These are phyloP conservation scores for Caenorhabditis wallacei DNA, from an alignment of 2,888 invertebrate genomes.

Conservation along the genomic window DNA sequence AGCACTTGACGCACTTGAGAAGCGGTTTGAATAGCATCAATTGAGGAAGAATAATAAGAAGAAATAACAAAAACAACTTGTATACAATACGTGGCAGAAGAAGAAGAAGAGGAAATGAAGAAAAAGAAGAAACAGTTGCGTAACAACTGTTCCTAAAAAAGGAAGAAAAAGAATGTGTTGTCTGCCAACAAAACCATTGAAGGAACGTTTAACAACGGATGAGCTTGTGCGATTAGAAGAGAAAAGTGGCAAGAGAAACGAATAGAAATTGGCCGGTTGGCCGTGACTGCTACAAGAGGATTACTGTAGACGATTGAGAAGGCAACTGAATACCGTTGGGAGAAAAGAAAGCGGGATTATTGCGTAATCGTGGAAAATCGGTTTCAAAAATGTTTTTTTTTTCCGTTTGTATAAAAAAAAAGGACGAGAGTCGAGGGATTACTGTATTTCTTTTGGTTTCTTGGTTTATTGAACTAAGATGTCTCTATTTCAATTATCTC, in stretches of 20 bases:
- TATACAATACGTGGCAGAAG: slow-evolving; percentile 6
- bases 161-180: background rate
- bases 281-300: slow-evolving; percentile 33
- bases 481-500: too few species aligned
- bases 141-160: slow-evolving; percentile 37
- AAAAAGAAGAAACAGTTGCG: slow-evolving; percentile 21
- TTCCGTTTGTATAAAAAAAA: slow-evolving; percentile 14
- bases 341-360: slow-evolving; percentile 41
- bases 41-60: slow-evolving; percentile 28
- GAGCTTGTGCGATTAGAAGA: slow-evolving; percentile 53
- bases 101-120: background rate
- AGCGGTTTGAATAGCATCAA: slow-evolving; percentile 56
- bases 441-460: background rate
- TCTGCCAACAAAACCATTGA: slow-evolving; percentile 9
- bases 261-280: slow-evolving; percentile 9
- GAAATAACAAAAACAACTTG: slow-evolving; percentile 2
- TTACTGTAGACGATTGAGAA: slow-evolving; percentile 52
- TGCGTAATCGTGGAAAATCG: slow-evolving; percentile 47
- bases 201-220: slow-evolving; percentile 61
- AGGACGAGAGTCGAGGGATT: background rate
- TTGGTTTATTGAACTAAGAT: background rate
- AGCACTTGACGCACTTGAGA: slow-evolving; percentile 63
- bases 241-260: slow-evolving; percentile 28
- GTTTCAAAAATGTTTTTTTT: slow-evolving; percentile 21
- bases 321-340: slow-evolving; percentile 41